Evolutionary conservation across 53 echinoderm and acorn worm species (phyloP), one percentile per base, ranked within the genome.

Genomic region (Stichopus horrens): DNA sequence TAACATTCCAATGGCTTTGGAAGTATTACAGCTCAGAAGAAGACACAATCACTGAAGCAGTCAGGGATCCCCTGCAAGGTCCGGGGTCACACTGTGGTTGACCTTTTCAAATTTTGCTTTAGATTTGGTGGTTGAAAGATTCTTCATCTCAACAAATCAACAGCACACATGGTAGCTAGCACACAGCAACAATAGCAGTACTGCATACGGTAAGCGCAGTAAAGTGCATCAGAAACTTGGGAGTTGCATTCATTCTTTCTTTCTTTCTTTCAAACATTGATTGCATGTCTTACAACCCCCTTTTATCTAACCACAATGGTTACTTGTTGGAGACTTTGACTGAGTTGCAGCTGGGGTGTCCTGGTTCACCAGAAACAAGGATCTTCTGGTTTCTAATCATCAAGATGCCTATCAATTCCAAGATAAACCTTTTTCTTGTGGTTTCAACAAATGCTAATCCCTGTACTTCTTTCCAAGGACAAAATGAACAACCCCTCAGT

Each of bases 11-110:
- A 9, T 52, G 79, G 56, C 7, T 54, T 79, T 79, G 54, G 54
- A 52, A 51, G 53, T 79, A 11, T 37, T 37, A 37, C 37, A 37
- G 37, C 37, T 37, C 37, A 37, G 1, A 37, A 37, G 37, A 52
- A 55, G 14, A 53, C 53, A 37, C 79, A 79, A 79, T 79, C 79
- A 55, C 54, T 79, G 55, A 53, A 54, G 16, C 9, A 79, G 52
- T 79, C 11, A 79, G 79, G 11, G 5, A 79, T 53, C 79, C 54
- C 79, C 79, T 79, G 55, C 79, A 54, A 55, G 10, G 53, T 79
- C 51, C 55, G 14, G 54, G 79, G 79, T 79, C 79, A 79, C 51
- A 0, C 53, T 79, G 51, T 51, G 79, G 51, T 79, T 79, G 55
- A 79, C 79, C 79, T 16, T 79, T 79, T 6, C 52, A 53, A 16